A percentile compares a stretch with the other conserved stretches of the same genome.
These are phyloP conservation scores for Mechanitis messenoides DNA, from an alignment of 2,888 invertebrate genomes.

Conservation along the genomic window DNA sequence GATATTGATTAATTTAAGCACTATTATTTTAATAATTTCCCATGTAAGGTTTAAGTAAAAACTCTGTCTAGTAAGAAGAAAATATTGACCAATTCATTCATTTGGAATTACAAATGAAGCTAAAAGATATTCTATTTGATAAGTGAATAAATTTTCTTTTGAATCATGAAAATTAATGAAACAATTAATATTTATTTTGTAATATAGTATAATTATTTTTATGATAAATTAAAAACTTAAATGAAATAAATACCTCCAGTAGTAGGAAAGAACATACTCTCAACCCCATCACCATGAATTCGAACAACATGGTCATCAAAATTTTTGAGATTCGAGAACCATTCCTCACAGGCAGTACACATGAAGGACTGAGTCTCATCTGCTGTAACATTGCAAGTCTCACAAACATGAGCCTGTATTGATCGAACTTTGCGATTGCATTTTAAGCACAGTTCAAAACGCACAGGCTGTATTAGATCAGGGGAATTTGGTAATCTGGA, in stretches of 20 bases:
- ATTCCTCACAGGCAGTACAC: conserved; percentile 23
- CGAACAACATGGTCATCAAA: conserved; percentile 49
- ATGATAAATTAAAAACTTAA: background rate
- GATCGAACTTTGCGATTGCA: conserved; percentile 34
- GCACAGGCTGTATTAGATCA: conserved; percentile 42
- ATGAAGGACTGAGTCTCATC: conserved; percentile 1
- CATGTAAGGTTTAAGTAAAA: no score
- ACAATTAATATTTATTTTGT: background rate
- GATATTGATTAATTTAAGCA: no score
- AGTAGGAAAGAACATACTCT: conserved; percentile 49
- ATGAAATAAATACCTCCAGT: conserved; percentile 33
- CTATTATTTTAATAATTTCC: no score
- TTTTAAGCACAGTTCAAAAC: conserved; percentile 38
- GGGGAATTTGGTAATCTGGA: conserved; percentile 40
- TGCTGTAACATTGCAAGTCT: background rate
- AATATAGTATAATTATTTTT: background rate
- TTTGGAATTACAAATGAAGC: no score
- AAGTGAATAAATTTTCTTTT: no score
- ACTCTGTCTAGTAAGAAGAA: no score
- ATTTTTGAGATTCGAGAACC: conserved; percentile 33
- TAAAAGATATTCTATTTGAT: no score
- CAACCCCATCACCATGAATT: conserved; percentile 39
- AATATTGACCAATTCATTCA: no score
- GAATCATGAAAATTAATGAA: no score
- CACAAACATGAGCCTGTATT: conserved; percentile 24